Base-by-base conservation (phyloP, 2,888 invertebrate genomes). In the Patella caerulea region DNA sequence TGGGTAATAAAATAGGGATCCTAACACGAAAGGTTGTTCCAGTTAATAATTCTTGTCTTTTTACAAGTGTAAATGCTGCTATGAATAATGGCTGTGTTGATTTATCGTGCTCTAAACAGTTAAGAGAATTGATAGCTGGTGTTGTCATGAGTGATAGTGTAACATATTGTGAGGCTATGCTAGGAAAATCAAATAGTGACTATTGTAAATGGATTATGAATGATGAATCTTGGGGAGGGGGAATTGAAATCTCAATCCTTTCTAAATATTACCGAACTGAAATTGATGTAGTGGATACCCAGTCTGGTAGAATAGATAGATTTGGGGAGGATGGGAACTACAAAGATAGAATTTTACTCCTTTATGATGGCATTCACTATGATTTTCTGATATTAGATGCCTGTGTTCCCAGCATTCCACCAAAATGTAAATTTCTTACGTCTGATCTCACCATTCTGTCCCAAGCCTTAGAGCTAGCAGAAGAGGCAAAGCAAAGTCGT, bases 291-390 rank as follows among this genome's bases (percentile, higher is more conserved):
- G 96, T 98, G 4, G 97, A 98, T 90, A 97, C 97, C 73, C 94
- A 96, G 84, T 96, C 96, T 91, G 88, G 86, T 14, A 95, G 96
- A 80, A 95, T 98, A 79, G 97, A 97, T 91, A 94, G 96, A 86
- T 93, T 98, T 92, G 98, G 98, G 0, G 98, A 98, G 92, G 97
- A 98, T 91, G 95, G 95, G 88, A 94, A 95, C 87, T 98, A 96
- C 90, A 94, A 95, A 2, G 94, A 95, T 78, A 92, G 98, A 86
- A 96, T 97, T 4, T 96, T 98, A 89, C 93, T 98, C 7, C 93
- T 98, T 74, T 98, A 98, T 91, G 98, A 98, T 92, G 98, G 98
- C 24, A 97, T 98, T 75, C 98, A 98, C 92, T 98, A 98, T 90
- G 98, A 98, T 92, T 97, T 98, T 0, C 92, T 98, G 15, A 96